phyloP scores from a whole-genome alignment of 2,113 vertebrate species.

The Phoxinus phoxinus region DNA sequence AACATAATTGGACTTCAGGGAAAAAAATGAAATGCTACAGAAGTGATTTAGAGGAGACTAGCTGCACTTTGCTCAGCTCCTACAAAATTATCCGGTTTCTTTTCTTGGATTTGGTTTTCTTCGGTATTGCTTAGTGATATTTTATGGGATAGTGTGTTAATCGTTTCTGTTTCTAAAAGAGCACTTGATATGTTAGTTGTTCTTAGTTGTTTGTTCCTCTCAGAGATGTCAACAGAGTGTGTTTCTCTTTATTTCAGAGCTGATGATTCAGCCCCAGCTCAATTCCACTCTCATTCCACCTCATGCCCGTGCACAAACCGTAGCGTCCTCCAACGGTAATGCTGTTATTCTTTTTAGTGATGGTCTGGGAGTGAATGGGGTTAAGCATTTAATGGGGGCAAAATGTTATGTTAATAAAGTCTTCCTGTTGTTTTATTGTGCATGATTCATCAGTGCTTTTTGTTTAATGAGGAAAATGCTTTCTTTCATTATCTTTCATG shows the following conservation, averaged over 20 bases:
- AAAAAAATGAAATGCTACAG: background rate
- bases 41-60: background rate
- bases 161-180: background rate
- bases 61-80: background rate
- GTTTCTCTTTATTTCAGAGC: slow-evolving; percentile 77
- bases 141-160: background rate
- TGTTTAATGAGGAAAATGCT: background rate
- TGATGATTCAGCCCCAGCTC: slow-evolving; percentile 95
- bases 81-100: background rate
- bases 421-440: background rate
- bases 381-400: background rate
- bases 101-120: background rate
- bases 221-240: slow-evolving; percentile 20
- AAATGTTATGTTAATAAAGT: background rate
- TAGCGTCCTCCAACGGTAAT: slow-evolving; percentile 84
- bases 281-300: slow-evolving; percentile 94
- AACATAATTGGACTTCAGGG: slow-evolving; percentile 20
- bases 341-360: slow-evolving; percentile 28
- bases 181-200: slow-evolving; percentile 20
- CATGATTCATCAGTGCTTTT: background rate
- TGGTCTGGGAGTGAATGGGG: background rate
- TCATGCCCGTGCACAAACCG: slow-evolving; percentile 90
- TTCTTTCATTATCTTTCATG: background rate
- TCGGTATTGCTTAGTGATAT: background rate
- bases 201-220: background rate